phyloP scores from a whole-genome alignment of 2,797 vertebrate species.

The Myotis vivesi region DNA sequence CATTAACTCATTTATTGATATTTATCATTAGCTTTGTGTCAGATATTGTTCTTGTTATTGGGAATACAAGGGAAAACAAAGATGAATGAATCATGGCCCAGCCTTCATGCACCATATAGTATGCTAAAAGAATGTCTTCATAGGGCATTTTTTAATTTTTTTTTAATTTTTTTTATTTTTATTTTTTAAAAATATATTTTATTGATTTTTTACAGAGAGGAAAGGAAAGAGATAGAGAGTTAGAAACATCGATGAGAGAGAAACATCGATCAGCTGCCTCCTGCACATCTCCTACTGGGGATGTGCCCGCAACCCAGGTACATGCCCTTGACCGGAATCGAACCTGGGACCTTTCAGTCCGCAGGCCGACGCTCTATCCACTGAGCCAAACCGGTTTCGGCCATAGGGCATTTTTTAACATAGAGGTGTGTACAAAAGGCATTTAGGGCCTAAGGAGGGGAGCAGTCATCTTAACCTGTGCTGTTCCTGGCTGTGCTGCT shows the following conservation, averaged over 20 bases:
- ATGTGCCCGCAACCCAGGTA: too few species aligned
- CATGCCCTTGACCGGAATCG: too few species aligned
- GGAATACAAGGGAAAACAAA: not conserved
- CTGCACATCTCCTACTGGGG: too few species aligned
- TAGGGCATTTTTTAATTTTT: not conserved
- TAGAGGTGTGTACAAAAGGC: not conserved
- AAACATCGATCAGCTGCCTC: too few species aligned
- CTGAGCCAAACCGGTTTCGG: too few species aligned
- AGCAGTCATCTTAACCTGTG: not conserved
- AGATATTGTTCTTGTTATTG: constrained; percentile 12
- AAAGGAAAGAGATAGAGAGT: too few species aligned
- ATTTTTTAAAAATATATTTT: too few species aligned
- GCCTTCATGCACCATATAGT: not conserved
- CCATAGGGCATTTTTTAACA: not conserved
- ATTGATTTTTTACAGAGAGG: too few species aligned
- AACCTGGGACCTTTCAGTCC: too few species aligned
- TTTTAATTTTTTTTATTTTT: too few species aligned
- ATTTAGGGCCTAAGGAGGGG: not conserved
- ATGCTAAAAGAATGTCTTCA: not conserved
- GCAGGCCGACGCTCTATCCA: too few species aligned
- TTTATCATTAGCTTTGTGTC: not conserved
- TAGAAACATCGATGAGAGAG: too few species aligned
- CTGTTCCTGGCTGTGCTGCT: not conserved
- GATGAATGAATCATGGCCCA: not conserved
- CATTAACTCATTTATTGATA: constrained; percentile 16